Evolutionary conservation across 1,140 invertebrate species (phyloP).

Genomic region (Pararge aegeria): DNA sequence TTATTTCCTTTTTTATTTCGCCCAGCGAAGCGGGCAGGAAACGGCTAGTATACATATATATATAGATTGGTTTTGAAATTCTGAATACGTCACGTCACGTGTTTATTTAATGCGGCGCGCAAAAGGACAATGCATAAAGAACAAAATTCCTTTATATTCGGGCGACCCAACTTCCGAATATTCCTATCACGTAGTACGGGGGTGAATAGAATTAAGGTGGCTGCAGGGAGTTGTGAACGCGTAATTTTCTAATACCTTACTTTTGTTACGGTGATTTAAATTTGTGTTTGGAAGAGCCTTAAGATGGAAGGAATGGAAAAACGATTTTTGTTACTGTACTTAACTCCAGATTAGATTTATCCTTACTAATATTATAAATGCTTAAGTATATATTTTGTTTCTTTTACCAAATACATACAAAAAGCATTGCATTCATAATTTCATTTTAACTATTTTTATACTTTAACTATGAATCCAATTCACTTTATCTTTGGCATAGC

Average conservation of each 20-base stretch:
- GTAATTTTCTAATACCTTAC: conserved; percentile 7
- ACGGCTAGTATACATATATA: no score
- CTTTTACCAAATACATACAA: no score
- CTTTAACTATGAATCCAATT: no score
- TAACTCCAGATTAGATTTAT: no score
- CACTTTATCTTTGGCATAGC: no score
- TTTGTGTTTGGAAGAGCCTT: background rate
- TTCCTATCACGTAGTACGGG: background rate
- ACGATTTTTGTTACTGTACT: background rate
- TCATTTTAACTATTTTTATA: no score
- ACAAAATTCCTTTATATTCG: background rate
- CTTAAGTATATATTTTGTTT: no score
- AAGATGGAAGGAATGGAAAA: background rate
- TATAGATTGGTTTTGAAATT: background rate
- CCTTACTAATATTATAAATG: no score
- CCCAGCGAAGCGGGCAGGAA: no score
- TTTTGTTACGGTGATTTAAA: conserved; percentile 1
- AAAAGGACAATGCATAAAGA: background rate
- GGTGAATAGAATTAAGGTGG: conserved; percentile 9
- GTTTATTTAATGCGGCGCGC: background rate
- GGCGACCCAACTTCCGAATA: background rate
- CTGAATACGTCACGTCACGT: background rate
- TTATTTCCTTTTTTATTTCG: no score
- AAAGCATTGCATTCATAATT: no score
- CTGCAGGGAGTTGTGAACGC: background rate